Percentiles rank a stretch among this genome's conserved stretches.
These are phyloP conservation scores for Adoxophyes honmai DNA, from an alignment of 1,140 invertebrate genomes.

Conservation along the genomic window DNA sequence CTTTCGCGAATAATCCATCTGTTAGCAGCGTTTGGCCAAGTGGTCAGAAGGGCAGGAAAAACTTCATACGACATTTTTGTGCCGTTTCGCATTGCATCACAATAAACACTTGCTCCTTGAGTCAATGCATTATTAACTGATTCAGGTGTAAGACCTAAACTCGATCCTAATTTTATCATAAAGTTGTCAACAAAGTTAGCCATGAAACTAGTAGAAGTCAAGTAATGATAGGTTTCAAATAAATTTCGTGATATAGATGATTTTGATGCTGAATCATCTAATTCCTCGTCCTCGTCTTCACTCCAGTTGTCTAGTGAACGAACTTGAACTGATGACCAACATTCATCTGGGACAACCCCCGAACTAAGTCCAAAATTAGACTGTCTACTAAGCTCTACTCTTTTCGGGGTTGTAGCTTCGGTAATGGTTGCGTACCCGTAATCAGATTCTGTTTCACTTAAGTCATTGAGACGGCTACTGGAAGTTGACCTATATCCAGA, in stretches of 20 bases:
- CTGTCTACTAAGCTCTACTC: constrained; percentile 55
- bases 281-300: constrained; percentile 54
- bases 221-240: constrained; percentile 72
- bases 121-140: constrained; percentile 71
- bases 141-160: constrained; percentile 73
- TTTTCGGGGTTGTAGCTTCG: constrained; percentile 65
- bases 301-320: constrained; percentile 47
- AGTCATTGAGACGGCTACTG: constrained; percentile 66
- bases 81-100: constrained; percentile 65
- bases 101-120: constrained; percentile 80
- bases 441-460: constrained; percentile 78
- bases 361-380: constrained; percentile 49
- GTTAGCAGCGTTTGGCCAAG: constrained; percentile 82
- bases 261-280: constrained; percentile 45
- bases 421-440: constrained; percentile 77
- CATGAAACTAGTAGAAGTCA: constrained; percentile 81
- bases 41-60: constrained; percentile 80
- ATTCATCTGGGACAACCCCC: constrained; percentile 66
- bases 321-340: constrained; percentile 66
- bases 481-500: constrained; percentile 78
- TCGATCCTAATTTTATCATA: constrained; percentile 71
- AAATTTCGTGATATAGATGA: constrained; percentile 67
- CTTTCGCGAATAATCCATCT: constrained; percentile 80
- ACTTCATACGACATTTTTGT: constrained; percentile 77
- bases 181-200: constrained; percentile 80